These are phyloP conservation scores for Xylocampa areola DNA, from an alignment of 2,888 invertebrate species.

Conservation along the genomic window DNA sequence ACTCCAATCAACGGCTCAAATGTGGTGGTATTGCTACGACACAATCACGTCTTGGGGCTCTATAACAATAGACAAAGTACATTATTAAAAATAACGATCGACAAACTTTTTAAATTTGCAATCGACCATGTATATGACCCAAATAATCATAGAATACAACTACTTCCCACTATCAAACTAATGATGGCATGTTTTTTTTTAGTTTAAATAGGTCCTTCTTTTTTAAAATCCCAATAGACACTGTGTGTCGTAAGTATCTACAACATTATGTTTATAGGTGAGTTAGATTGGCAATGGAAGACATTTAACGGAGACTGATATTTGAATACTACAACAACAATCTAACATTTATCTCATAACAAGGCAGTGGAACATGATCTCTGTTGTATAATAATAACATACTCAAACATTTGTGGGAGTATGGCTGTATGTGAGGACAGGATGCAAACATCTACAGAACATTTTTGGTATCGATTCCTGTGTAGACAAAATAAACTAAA, in stretches of 20 bases:
- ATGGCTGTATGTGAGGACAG: conserved; percentile 20
- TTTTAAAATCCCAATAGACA: conserved; percentile 13
- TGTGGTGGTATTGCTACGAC: conserved; percentile 41
- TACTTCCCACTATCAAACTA: conserved; percentile 7
- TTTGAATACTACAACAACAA: conserved; percentile 61
- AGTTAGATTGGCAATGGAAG: conserved; percentile 36
- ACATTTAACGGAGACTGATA: conserved; percentile 46
- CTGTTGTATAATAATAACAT: conserved; percentile 59
- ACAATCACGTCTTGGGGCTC: conserved; percentile 57
- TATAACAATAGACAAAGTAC: conserved; percentile 53
- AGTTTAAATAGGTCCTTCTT: conserved; percentile 14
- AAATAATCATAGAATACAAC: conserved; percentile 12
- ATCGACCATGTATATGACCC: conserved; percentile 2
- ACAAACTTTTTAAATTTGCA: neutral
- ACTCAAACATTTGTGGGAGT: conserved; percentile 54
- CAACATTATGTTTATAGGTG: conserved; percentile 17
- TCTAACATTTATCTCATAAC: conserved; percentile 69
- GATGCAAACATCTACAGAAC: conserved; percentile 18
- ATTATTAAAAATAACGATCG: conserved; percentile 1
- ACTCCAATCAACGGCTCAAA: conserved; percentile 53
- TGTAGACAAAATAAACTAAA: no score
- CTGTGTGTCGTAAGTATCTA: conserved; percentile 12
- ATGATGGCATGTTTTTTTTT: conserved; percentile 15
- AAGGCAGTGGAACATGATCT: conserved; percentile 59
- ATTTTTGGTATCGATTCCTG: no score